Evolutionary conservation across 2,113 vertebrate species (phyloP).

Genomic region (Eudyptes chrysolophus): DNA sequence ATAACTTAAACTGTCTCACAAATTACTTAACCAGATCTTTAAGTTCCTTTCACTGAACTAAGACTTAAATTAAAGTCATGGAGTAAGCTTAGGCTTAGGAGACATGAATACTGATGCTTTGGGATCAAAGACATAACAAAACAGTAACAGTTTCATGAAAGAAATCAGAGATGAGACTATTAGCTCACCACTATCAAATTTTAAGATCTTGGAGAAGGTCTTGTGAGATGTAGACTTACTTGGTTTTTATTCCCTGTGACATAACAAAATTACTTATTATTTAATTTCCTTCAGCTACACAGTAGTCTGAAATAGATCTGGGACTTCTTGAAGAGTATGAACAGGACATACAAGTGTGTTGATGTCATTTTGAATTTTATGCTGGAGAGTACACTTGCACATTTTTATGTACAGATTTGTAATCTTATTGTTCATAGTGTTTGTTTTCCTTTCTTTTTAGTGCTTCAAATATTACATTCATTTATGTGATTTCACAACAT

Average conservation of each 20-base stretch:
- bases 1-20: background rate
- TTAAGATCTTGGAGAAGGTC: background rate
- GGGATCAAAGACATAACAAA: background rate
- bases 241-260: background rate
- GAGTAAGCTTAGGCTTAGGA: background rate
- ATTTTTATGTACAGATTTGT: background rate
- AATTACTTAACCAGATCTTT: background rate
- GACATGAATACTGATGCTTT: background rate
- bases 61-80: background rate
- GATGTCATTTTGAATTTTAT: background rate
- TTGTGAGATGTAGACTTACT: background rate
- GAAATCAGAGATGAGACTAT: background rate
- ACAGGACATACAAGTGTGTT: background rate
- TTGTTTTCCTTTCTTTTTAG: background rate
- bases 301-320: background rate
- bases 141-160: background rate
- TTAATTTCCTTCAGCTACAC: background rate
- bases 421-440: background rate
- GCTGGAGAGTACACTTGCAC: background rate
- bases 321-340: background rate
- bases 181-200: background rate
- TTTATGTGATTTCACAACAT: background rate
- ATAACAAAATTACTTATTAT: background rate
- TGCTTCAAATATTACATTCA: background rate
- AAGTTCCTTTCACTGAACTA: background rate